These are phyloP conservation scores for Elgaria multicarinata DNA, from an alignment of 2,113 vertebrate species.

Conservation along the genomic window DNA sequence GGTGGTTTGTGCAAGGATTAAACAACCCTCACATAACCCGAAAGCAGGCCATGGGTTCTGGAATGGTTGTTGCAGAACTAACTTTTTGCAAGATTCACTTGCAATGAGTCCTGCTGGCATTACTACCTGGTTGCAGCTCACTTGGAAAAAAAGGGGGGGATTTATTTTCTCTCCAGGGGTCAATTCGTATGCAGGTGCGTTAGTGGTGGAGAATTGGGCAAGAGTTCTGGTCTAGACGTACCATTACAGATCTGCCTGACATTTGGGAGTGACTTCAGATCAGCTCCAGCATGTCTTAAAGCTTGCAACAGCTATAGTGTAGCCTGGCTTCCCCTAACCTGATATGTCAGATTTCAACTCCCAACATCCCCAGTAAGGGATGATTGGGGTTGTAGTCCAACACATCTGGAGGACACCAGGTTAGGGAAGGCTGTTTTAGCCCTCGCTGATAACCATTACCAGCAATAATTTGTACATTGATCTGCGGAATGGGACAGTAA, in stretches of 20 bases:
- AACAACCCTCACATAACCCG: no score
- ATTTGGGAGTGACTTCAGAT: background rate
- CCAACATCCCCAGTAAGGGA: no score
- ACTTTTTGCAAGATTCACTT: background rate
- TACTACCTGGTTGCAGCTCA: background rate
- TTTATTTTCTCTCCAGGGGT: background rate
- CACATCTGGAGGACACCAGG: no score
- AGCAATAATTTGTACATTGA: background rate
- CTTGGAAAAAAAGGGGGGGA: background rate
- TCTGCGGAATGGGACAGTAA: background rate
- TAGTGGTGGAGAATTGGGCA: background rate
- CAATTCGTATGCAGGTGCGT: background rate
- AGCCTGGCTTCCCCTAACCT: no score
- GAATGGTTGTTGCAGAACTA: background rate
- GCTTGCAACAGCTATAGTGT: background rate
- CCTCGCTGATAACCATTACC: background rate
- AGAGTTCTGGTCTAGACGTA: background rate
- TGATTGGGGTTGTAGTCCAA: no score
- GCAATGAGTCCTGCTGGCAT: background rate
- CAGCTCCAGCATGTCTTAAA: background rate
- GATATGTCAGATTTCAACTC: no score
- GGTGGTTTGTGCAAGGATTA: no score
- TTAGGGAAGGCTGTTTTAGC: background rate
- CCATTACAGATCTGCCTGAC: background rate
- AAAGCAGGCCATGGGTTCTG: no score